Evolutionary conservation across 2,888 invertebrate genomes (phyloP).

Genomic region (Mechanitis mazaeus): DNA sequence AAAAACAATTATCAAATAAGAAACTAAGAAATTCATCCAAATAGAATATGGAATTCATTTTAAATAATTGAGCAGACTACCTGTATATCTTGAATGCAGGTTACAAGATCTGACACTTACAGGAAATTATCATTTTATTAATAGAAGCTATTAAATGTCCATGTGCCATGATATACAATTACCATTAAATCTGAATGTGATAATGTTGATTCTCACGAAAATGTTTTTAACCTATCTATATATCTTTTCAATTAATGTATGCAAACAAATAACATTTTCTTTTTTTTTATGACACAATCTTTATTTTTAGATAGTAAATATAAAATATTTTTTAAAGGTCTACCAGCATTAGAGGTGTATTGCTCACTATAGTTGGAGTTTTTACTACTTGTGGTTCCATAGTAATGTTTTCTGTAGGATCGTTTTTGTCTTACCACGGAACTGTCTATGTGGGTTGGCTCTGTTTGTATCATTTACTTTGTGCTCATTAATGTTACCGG

Average conservation of each 20-base stretch:
- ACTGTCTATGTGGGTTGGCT: conserved; percentile 31
- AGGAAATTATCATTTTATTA: too few relatives aligned
- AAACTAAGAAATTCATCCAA: too few relatives aligned
- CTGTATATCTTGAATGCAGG: too few relatives aligned
- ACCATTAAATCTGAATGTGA: too few relatives aligned
- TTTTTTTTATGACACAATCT: too few relatives aligned
- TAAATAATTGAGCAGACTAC: not conserved
- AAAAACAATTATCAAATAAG: not conserved
- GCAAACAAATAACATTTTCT: too few relatives aligned
- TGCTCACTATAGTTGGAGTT: conserved; percentile 39
- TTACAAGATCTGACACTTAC: too few relatives aligned
- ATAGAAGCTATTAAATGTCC: too few relatives aligned
- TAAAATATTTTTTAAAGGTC: conserved; percentile 36
- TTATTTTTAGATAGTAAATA: not conserved
- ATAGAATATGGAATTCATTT: not conserved
- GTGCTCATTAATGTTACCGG: conserved; percentile 32
- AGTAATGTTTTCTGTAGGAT: conserved; percentile 35
- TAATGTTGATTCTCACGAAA: too few relatives aligned
- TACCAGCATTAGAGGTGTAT: conserved; percentile 41
- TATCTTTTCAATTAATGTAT: too few relatives aligned
- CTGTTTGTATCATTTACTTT: conserved; percentile 29
- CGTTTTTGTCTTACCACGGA: conserved; percentile 34
- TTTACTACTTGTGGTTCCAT: conserved; percentile 38
- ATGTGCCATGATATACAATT: too few relatives aligned
- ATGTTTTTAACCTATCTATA: too few relatives aligned